phyloP scores from a whole-genome alignment of 2,888 invertebrate genomes.

The Microdon myrmicae region DNA sequence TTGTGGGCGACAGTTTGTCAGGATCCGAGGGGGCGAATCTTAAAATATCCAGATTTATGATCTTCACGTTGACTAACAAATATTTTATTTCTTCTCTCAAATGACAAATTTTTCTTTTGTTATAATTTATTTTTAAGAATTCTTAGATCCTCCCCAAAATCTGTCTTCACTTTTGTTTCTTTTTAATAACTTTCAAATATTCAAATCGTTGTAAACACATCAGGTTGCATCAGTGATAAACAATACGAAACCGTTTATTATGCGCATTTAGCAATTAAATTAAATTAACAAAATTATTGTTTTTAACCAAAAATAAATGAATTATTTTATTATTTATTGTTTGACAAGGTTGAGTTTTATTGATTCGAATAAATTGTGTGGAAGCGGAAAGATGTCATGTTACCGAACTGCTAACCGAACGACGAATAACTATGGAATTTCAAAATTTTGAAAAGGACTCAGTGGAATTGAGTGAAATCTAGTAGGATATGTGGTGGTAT shows the following conservation, averaged over 20 bases:
- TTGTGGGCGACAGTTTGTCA: conserved; percentile 59
- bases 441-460: conserved; percentile 17
- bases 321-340: background rate
- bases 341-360: background rate
- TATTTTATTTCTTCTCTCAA: conserved; percentile 15
- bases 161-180: conserved; percentile 1
- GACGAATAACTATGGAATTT: conserved; percentile 27
- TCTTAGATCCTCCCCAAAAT: too few relatives aligned
- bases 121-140: conserved; percentile 19
- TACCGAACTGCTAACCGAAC: conserved; percentile 27
- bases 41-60: background rate
- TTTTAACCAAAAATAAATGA: background rate
- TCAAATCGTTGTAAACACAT: conserved; percentile 8
- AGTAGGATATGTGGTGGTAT: conserved; percentile 16
- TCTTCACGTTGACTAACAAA: too few relatives aligned
- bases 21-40: conserved; percentile 53
- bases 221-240: conserved; percentile 41
- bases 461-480: conserved; percentile 13
- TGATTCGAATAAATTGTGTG: background rate
- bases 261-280: conserved; percentile 38
- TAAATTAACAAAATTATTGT: conserved; percentile 1
- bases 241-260: conserved; percentile 11
- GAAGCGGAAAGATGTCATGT: conserved; percentile 7
- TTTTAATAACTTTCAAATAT: background rate
- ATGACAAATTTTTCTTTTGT: conserved; percentile 23